Percentiles rank a stretch among this genome's conserved stretches.
Evolutionary conservation across 1,140 invertebrate genomes (phyloP).

Genomic region (Tetragnatha versicolor): DNA sequence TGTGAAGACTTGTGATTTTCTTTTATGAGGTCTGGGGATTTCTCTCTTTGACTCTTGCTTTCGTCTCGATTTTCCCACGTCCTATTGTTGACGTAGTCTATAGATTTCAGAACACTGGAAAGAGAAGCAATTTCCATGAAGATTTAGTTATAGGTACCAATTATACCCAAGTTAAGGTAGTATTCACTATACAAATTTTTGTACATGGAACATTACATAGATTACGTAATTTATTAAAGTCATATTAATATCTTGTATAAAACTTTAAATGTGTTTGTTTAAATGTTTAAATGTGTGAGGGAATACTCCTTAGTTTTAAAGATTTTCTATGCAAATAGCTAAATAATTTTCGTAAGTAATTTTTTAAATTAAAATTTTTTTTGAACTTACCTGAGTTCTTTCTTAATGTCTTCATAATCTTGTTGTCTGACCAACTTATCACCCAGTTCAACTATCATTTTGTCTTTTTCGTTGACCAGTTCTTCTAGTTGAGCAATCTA

Average conservation of each 20-base stretch:
- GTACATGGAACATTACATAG: too few relatives aligned
- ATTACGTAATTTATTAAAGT: too few relatives aligned
- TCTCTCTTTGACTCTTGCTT: conserved; percentile 44
- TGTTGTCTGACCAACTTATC: conserved; percentile 81
- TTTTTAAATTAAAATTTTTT: neutral
- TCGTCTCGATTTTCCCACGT: conserved; percentile 35
- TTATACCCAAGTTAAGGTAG: too few relatives aligned
- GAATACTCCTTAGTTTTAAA: too few relatives aligned
- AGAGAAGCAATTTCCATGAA: too few relatives aligned
- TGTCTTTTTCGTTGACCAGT: conserved; percentile 83
- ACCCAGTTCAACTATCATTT: conserved; percentile 84
- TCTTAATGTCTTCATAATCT: conserved; percentile 89
- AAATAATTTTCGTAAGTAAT: neutral
- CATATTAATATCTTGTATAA: too few relatives aligned
- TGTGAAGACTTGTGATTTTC: conserved; percentile 29
- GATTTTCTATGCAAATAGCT: too few relatives aligned
- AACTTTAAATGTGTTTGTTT: too few relatives aligned
- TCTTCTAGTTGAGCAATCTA: conserved; percentile 83
- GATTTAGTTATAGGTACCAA: too few relatives aligned
- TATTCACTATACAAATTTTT: too few relatives aligned
- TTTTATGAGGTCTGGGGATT: conserved; percentile 40
- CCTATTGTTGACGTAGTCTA: conserved; percentile 14
- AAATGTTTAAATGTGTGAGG: neutral
- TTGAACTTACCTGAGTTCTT: conserved; percentile 73
- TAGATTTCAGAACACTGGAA: conserved; percentile 36